These are phyloP conservation scores for Enteromius argenteus DNA, from an alignment of 2,797 vertebrate genomes.

Conservation along the genomic window DNA sequence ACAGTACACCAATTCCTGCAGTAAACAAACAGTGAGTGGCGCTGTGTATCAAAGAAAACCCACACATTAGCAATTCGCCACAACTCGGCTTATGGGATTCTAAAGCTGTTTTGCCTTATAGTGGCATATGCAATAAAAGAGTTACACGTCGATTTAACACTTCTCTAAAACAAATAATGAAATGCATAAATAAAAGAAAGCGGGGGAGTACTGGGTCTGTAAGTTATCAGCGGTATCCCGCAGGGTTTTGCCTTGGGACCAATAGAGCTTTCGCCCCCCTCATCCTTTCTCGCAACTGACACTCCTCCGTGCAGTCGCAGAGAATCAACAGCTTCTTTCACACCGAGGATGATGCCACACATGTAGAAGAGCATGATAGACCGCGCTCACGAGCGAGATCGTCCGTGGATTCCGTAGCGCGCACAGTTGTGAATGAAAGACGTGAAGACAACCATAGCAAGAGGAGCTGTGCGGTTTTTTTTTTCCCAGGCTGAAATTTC, in stretches of 20 bases:
- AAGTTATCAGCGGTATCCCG: conserved; percentile 46
- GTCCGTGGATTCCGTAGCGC: conserved; percentile 8
- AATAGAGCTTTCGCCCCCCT: conserved; percentile 13
- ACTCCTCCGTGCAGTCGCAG: conserved; percentile 76
- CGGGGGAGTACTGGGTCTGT: conserved; percentile 3
- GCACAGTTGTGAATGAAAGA: conserved; percentile 21
- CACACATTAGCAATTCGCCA: not conserved
- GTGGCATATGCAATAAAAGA: not conserved
- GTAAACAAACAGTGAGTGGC: conserved; percentile 56
- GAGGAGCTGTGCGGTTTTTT: conserved; percentile 8
- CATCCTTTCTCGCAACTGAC: conserved; percentile 70
- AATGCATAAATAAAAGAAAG: conserved; percentile 42
- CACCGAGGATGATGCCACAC: conserved; percentile 43
- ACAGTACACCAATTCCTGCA: conserved; percentile 16
- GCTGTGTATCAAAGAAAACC: conserved; percentile 54
- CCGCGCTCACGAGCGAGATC: not conserved
- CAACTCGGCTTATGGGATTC: not conserved
- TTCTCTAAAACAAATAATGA: conserved; percentile 2
- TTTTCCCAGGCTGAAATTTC: not conserved
- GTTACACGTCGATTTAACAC: conserved; percentile 4
- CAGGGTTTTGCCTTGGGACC: conserved; percentile 50
- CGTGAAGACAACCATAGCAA: not conserved
- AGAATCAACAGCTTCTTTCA: conserved; percentile 76
- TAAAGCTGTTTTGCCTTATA: not conserved
- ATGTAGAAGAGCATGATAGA: conserved; percentile 40